These are phyloP conservation scores for Enteromius fasciolatus DNA, from an alignment of 2,797 vertebrate genomes.

Conservation along the genomic window DNA sequence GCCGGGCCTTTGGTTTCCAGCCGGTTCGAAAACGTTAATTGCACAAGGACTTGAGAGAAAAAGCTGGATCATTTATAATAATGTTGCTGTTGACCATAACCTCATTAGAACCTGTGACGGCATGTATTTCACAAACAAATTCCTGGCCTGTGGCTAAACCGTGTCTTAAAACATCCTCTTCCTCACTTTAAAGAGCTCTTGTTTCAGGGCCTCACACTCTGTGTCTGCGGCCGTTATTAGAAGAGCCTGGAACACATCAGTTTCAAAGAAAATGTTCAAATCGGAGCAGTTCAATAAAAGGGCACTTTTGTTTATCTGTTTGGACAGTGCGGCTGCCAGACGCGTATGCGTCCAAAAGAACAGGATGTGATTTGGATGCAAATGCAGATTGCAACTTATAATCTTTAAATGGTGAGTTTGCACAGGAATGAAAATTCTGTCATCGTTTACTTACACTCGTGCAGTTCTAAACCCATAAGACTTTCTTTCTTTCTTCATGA, in stretches of 20 bases:
- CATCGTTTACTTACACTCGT: not conserved
- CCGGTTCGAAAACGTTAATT: constrained; percentile 91
- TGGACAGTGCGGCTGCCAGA: constrained; percentile 63
- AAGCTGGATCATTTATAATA: constrained; percentile 90
- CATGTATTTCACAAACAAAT: constrained; percentile 92
- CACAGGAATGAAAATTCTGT: not conserved
- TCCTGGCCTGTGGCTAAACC: constrained; percentile 78
- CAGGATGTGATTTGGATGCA: constrained; percentile 40
- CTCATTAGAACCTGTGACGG: constrained; percentile 91
- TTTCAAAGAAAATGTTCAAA: constrained; percentile 78
- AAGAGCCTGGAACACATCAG: constrained; percentile 73
- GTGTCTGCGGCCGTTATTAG: constrained; percentile 75
- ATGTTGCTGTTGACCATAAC: constrained; percentile 90
- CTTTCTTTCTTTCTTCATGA: not conserved
- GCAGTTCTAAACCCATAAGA: not conserved
- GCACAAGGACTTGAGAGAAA: constrained; percentile 76
- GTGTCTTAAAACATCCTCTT: constrained; percentile 78
- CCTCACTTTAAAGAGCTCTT: constrained; percentile 77
- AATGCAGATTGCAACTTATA: constrained; percentile 16
- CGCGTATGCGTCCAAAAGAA: not conserved
- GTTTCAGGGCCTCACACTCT: constrained; percentile 73
- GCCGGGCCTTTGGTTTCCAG: constrained; percentile 80
- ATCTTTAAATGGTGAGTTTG: not conserved
- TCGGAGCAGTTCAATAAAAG: constrained; percentile 71
- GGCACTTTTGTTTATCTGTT: constrained; percentile 78